Percentiles rank a stretch among this genome's conserved stretches.
phyloP scores from a whole-genome alignment of 2,888 invertebrate species.

The Scrobipalpa costella region DNA sequence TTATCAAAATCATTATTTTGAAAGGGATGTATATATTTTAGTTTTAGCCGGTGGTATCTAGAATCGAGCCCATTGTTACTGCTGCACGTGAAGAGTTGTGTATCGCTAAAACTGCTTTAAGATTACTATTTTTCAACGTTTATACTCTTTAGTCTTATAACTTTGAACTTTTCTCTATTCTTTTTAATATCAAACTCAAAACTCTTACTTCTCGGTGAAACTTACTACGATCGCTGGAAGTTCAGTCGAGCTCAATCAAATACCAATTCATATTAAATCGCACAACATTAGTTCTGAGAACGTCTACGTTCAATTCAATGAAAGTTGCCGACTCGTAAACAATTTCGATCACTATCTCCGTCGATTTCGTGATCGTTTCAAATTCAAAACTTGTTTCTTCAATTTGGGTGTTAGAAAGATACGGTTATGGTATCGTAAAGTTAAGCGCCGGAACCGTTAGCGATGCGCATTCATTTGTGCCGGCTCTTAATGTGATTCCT shows the following conservation, averaged over 20 bases:
- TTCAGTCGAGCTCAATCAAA: background rate
- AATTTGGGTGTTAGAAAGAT: slow-evolving; percentile 39
- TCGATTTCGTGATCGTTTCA: slow-evolving; percentile 20
- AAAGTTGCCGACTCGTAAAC: slow-evolving; percentile 11
- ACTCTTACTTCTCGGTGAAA: background rate
- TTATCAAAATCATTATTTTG: no score
- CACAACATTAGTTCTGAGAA: slow-evolving; percentile 5
- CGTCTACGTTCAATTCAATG: slow-evolving; percentile 10
- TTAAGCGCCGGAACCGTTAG: slow-evolving; percentile 38
- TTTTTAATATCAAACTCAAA: background rate
- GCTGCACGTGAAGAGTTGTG: background rate
- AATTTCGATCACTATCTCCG: slow-evolving; percentile 22
- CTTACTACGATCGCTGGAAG: background rate
- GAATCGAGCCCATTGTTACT: no score
- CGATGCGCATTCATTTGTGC: slow-evolving; percentile 48
- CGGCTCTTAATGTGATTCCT: no score
- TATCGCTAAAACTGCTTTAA: slow-evolving; percentile 3
- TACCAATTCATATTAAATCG: background rate
- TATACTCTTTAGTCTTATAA: background rate
- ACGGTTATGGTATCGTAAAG: slow-evolving; percentile 46
- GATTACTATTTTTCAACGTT: background rate
- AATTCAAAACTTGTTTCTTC: slow-evolving; percentile 21
- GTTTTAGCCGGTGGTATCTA: no score
- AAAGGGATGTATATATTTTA: no score
- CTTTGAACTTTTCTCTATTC: background rate